These are phyloP conservation scores for Danionella cerebrum DNA, from an alignment of 2,113 vertebrate species.

Conservation along the genomic window DNA sequence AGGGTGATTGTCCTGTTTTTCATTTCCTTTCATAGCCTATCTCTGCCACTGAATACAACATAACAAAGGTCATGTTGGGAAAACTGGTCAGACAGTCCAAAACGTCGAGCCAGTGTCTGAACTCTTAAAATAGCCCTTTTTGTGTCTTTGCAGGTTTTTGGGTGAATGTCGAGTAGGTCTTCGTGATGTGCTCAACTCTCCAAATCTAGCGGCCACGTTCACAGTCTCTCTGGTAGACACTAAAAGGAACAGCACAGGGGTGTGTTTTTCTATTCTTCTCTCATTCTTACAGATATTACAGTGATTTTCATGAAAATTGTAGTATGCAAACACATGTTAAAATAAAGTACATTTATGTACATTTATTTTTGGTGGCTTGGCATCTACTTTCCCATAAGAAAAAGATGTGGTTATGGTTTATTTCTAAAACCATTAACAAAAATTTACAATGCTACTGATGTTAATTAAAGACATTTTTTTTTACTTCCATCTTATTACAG, in stretches of 20 bases:
- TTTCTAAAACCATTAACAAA: too few species aligned
- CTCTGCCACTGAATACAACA: neutral
- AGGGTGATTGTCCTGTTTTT: neutral
- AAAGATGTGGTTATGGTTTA: too few species aligned
- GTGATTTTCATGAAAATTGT: too few species aligned
- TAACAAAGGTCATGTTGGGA: neutral
- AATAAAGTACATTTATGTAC: too few species aligned
- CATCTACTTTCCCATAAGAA: too few species aligned
- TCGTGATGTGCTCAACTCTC: slow-evolving; percentile 74
- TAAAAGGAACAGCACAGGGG: slow-evolving; percentile 84
- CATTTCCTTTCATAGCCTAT: neutral
- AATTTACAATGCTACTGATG: too few species aligned
- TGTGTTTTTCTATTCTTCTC: slow-evolving; percentile 36
- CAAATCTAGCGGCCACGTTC: slow-evolving; percentile 76
- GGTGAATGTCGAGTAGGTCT: slow-evolving; percentile 77
- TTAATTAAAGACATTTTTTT: too few species aligned
- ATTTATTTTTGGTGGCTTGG: too few species aligned
- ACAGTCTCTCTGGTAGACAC: slow-evolving; percentile 76
- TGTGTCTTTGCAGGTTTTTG: slow-evolving; percentile 70
- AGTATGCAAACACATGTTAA: too few species aligned
- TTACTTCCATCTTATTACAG: too few species aligned
- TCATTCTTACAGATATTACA: neutral
- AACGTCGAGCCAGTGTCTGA: neutral
- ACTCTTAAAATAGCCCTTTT: neutral
- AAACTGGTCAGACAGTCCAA: neutral